A percentile compares a stretch with the other conserved stretches of the same genome.
Evolutionary conservation across 92 coral and sea anemone species (phyloP).

Genomic region (Siderastrea radians): DNA sequence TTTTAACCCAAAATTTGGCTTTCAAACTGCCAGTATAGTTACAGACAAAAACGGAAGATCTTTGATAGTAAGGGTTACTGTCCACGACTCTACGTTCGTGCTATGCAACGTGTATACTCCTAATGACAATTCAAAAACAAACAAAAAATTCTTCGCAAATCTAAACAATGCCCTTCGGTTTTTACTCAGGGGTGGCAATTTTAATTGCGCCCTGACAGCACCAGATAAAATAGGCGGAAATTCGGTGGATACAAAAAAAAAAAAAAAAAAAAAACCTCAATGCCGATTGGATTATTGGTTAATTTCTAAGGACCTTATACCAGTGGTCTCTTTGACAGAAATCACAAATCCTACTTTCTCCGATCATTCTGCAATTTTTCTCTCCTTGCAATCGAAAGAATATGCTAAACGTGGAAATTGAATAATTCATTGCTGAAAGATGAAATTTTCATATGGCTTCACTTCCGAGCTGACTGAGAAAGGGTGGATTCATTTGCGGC

Average conservation of each 20-base stretch:
- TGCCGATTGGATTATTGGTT: slow-evolving; percentile 16
- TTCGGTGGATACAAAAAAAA: background rate
- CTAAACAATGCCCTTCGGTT: background rate
- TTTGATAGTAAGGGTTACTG: background rate
- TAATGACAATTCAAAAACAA: background rate
- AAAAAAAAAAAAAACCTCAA: background rate
- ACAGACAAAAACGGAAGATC: background rate
- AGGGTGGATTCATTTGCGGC: background rate
- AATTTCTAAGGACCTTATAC: background rate
- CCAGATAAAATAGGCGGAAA: slow-evolving; percentile 16
- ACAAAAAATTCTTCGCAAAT: background rate
- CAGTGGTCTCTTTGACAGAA: background rate
- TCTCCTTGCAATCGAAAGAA: slow-evolving; percentile 2
- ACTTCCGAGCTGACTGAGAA: background rate
- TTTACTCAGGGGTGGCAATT: slow-evolving; percentile 2
- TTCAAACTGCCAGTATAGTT: background rate
- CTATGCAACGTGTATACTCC: background rate
- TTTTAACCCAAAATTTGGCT: slow-evolving; percentile 1
- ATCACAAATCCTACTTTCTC: background rate
- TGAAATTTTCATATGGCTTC: background rate
- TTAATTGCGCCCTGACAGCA: slow-evolving; percentile 20
- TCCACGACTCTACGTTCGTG: background rate
- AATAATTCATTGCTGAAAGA: background rate
- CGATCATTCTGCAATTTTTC: background rate
- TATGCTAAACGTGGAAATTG: slow-evolving; percentile 12